Evolutionary conservation across 1,140 invertebrate species (phyloP).

Genomic region (Temnothorax nylanderi): DNA sequence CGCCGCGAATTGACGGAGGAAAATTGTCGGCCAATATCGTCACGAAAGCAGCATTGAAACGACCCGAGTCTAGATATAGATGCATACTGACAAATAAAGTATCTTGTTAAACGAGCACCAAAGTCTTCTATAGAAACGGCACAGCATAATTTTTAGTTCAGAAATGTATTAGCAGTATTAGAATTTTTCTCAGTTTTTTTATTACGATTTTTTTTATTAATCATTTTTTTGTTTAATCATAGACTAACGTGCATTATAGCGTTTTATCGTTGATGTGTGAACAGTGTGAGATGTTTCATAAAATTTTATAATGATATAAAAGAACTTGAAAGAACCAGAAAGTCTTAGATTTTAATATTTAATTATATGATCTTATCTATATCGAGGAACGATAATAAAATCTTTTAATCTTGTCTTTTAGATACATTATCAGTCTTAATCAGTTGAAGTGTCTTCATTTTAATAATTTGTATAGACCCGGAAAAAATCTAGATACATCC

Average conservation of each 20-base stretch:
- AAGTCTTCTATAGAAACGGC: neutral
- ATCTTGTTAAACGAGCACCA: neutral
- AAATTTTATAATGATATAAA: slow-evolving; percentile 1
- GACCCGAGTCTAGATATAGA: neutral
- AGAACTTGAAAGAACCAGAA: neutral
- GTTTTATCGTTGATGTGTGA: neutral
- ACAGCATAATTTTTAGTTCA: neutral
- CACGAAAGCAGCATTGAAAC: neutral
- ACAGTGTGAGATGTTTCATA: neutral
- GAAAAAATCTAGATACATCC: neutral
- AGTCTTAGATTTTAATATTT: neutral
- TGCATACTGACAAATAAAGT: neutral
- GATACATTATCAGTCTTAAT: slow-evolving; percentile 33
- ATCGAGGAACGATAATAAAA: neutral
- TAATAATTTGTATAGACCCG: slow-evolving; percentile 35
- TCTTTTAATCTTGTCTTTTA: neutral
- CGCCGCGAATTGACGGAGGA: slow-evolving; percentile 29
- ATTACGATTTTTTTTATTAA: neutral
- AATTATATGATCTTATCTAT: slow-evolving; percentile 1
- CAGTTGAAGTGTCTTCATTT: slow-evolving; percentile 30
- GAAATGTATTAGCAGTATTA: neutral
- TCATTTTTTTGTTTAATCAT: neutral
- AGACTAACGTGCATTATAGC: neutral
- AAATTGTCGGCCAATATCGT: slow-evolving; percentile 28
- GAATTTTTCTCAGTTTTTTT: neutral